phyloP scores from a whole-genome alignment of 2,797 vertebrate genomes.

The Mormyrus hasselquistii region DNA sequence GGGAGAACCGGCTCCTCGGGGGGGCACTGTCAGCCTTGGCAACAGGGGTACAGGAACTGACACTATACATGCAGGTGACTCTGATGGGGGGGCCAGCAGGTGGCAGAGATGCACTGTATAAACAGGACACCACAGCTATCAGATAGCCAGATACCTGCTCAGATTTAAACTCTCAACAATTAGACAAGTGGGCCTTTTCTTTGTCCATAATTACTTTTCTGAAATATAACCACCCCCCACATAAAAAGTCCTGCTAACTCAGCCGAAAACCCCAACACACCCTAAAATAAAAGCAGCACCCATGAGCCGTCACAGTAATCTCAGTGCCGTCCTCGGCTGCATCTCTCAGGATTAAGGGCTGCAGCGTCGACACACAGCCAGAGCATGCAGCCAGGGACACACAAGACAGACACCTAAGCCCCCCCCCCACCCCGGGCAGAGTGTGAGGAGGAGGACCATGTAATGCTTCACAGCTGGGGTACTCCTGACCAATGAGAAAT shows the following conservation, averaged over 20 bases:
- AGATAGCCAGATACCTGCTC: neutral
- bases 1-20: neutral
- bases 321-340: neutral
- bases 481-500: neutral
- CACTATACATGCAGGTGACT: neutral
- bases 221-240: neutral
- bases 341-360: slow-evolving; percentile 11
- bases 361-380: neutral
- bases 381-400: neutral
- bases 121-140: neutral
- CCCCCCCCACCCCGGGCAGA: neutral
- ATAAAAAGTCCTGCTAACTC: neutral
- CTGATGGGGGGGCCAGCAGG: neutral
- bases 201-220: neutral
- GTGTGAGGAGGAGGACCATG: neutral
- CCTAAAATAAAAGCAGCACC: neutral
- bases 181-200: neutral
- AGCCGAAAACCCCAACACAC: neutral
- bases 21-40: neutral
- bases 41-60: neutral
- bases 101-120: neutral
- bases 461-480: neutral
- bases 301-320: neutral
- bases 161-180: neutral
- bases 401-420: neutral